phyloP scores from a whole-genome alignment of 1,140 invertebrate genomes.

The Atta texana region DNA sequence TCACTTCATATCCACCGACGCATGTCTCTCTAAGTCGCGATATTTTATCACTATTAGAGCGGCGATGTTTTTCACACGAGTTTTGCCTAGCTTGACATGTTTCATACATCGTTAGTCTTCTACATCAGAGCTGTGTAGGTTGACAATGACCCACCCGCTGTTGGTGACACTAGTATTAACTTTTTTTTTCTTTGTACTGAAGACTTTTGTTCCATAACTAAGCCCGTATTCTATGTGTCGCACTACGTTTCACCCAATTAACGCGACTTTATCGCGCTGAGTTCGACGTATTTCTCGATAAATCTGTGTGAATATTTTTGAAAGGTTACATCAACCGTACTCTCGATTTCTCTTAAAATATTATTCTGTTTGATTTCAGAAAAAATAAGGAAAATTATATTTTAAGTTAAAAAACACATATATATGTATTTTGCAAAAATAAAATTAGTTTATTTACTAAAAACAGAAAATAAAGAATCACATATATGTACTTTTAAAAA shows the following conservation, averaged over 20 bases:
- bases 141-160: slow-evolving; percentile 10
- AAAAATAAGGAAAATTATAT: neutral
- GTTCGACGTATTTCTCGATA: neutral
- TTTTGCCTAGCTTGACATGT: slow-evolving; percentile 8
- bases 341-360: neutral
- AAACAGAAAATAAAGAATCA: neutral
- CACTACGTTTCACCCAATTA: slow-evolving; percentile 19
- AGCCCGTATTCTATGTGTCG: neutral
- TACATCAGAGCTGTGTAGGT: slow-evolving; percentile 1
- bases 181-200: slow-evolving; percentile 13
- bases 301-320: neutral
- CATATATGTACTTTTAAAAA: neutral
- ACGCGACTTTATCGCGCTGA: neutral
- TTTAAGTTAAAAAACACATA: neutral
- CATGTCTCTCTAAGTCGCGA: slow-evolving; percentile 19
- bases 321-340: neutral
- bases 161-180: slow-evolving; percentile 22
- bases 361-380: neutral
- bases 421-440: neutral
- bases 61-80: slow-evolving; percentile 15
- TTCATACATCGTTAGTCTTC: slow-evolving; percentile 35
- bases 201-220: slow-evolving; percentile 25
- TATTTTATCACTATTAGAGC: slow-evolving; percentile 49
- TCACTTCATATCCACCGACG: neutral
- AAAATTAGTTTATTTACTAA: slow-evolving; percentile 19